Evolutionary conservation across 2,113 vertebrate species (phyloP).

Genomic region (Percina caprodes): DNA sequence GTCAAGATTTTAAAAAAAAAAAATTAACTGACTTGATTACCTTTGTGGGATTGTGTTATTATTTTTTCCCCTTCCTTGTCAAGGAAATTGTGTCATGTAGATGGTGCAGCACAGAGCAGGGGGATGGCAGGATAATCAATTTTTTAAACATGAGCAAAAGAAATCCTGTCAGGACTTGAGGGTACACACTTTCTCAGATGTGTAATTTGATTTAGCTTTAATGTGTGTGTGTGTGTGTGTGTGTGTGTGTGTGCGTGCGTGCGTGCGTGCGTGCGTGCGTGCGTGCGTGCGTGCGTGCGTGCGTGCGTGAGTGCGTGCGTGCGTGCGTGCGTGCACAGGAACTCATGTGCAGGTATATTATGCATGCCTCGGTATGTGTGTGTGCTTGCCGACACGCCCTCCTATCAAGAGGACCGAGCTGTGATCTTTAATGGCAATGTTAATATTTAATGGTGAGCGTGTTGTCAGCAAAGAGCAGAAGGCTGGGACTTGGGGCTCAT

Average conservation of each 20-base stretch:
- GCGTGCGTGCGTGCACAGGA: slow-evolving; percentile 11
- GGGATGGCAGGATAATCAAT: slow-evolving; percentile 60
- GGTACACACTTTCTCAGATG: slow-evolving; percentile 52
- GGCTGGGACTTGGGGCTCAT: slow-evolving; percentile 37
- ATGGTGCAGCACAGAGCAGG: slow-evolving; percentile 24
- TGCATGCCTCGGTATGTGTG: slow-evolving; percentile 46
- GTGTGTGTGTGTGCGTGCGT: background rate
- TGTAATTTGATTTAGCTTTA: slow-evolving; percentile 68
- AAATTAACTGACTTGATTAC: slow-evolving; percentile 63
- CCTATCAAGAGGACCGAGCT: slow-evolving; percentile 65
- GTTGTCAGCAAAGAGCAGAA: slow-evolving; percentile 68
- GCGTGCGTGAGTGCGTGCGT: background rate
- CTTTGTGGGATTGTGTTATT: slow-evolving; percentile 42
- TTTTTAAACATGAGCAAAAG: slow-evolving; percentile 70
- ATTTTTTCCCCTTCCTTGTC: slow-evolving; percentile 23
- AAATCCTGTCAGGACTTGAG: slow-evolving; percentile 62
- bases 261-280: slow-evolving; percentile 6
- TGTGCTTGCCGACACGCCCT: slow-evolving; percentile 24
- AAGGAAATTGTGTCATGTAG: slow-evolving; percentile 51
- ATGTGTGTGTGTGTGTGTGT: slow-evolving; percentile 17
- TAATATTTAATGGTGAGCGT: slow-evolving; percentile 79
- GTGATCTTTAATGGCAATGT: slow-evolving; percentile 78
- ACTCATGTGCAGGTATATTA: slow-evolving; percentile 35
- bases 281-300: slow-evolving; percentile 2
- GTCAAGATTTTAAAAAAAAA: slow-evolving; percentile 61